Percentiles rank a stretch among this genome's conserved stretches.
These are phyloP conservation scores for Spodoptera littoralis DNA, from an alignment of 2,888 invertebrate species.

Conservation along the genomic window DNA sequence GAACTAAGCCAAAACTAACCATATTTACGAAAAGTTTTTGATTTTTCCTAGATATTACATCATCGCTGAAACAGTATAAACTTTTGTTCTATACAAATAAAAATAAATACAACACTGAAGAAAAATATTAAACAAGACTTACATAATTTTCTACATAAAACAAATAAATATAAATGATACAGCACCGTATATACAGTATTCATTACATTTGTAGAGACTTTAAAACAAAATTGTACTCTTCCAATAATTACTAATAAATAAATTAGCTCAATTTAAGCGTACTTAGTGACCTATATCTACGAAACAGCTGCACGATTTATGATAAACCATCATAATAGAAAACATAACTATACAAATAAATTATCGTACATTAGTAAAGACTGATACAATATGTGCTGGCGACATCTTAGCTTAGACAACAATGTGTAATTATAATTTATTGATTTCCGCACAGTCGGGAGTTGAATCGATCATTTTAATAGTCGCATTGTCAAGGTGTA, in stretches of 20 bases:
- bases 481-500: slow-evolving; percentile 11
- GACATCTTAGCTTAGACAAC: slow-evolving; percentile 23
- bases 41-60: slow-evolving; percentile 9
- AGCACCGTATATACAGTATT: slow-evolving; percentile 43
- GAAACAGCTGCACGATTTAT: slow-evolving; percentile 45
- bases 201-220: slow-evolving; percentile 1
- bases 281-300: slow-evolving; percentile 50
- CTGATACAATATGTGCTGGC: slow-evolving; percentile 17
- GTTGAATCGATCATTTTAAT: slow-evolving; percentile 31
- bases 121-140: slow-evolving; percentile 14
- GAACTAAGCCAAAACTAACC: slow-evolving; percentile 8
- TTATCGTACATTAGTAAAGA: slow-evolving; percentile 3
- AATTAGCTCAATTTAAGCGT: slow-evolving; percentile 52
- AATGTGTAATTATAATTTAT: slow-evolving; percentile 47
- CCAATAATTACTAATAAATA: slow-evolving; percentile 33
- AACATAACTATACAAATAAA: slow-evolving; percentile 5
- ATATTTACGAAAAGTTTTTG: not conserved
- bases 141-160: slow-evolving; percentile 27
- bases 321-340: slow-evolving; percentile 12
- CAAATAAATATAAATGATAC: slow-evolving; percentile 23
- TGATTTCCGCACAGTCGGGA: slow-evolving; percentile 13
- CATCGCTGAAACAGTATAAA: slow-evolving; percentile 17
- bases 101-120: slow-evolving; percentile 6
- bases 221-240: slow-evolving; percentile 52
- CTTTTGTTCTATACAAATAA: slow-evolving; percentile 38